Evolutionary conservation across 2,797 vertebrate species (phyloP), one percentile per base, ranked within the genome.

Genomic region (Oophaga sylvatica): DNA sequence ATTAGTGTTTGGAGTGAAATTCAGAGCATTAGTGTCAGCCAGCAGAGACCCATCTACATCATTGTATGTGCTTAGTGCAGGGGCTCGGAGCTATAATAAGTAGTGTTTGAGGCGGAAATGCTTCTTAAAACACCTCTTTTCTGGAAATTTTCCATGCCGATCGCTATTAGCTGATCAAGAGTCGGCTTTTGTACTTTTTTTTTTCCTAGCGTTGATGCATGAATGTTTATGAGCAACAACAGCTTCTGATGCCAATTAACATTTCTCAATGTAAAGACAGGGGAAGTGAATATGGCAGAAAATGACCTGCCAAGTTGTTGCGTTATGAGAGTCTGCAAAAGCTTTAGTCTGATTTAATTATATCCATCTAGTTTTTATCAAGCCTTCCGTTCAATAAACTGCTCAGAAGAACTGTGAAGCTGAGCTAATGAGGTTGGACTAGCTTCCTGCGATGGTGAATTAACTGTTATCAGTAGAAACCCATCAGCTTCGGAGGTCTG

Each of bases 361-460:
- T 89, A 89, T 86, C 88, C 84, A 83, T 89, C 88, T 89, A 79
- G 84, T 89, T 89, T 87, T 89, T 84, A 89, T 83, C 88, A 89
- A 82, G 80, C 84, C 59, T 89, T 86, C 73, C 84, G 88, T 89
- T 89, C 84, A 89, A 89, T 89, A 89, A 86, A 83, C 80, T 87
- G 88, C 75, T 87, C 88, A 80, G 75, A 70, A 83, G 80, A 87
- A 89, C 80, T 80, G 84, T 89, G 88, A 89, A 83, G 84, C 81
- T 83, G 80, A 86, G 88, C 80, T 89, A 89, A 86, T 89, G 84
- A 89, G 88, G 88, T 80, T 83, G 88, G 84, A 78, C 84, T 83
- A 76, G 62, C 80, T 80, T 83, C 75, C 84, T 87, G 84, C 35
- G 26, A 71, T 79, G 56, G 84, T 63, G 75, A 84, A 89, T 89